Evolutionary conservation across 2,888 invertebrate species (phyloP), one percentile per base, ranked within the genome.

Genomic region (Sylvicola cinctus): DNA sequence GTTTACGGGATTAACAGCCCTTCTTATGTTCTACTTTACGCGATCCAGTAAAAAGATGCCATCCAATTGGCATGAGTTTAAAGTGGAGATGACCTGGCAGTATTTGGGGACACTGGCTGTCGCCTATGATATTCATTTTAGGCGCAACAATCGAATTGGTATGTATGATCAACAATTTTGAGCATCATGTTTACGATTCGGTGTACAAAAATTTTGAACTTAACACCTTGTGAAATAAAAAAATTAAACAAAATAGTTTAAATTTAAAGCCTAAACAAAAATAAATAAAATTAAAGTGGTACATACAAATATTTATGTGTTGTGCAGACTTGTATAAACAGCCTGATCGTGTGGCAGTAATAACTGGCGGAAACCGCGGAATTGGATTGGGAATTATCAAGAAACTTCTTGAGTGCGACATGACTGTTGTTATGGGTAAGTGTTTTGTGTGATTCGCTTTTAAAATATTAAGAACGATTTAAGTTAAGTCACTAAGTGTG

Each of bases 321-420:
- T 20, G 20, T 56, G 34, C 43, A 71, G 78, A 66, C 48, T 60
- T 75, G 45, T 65, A 68, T 44, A 65, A 65, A 35, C 69, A 70
- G 48, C 62, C 62, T 27, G 74, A 68, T 35, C 69, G 72, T 58
- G 61, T 79, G 36, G 85, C 79, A 38, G 69, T 88, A 34, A 70
- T 88, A 39, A 88, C 88, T 8, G 88, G 88, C 31, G 88, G 87
- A 3, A 75, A 81, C 36, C 66, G 83, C 43, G 88, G 88, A 27
- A 84, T 88, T 45, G 88, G 87, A 8, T 57, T 68, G 15, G 71
- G 74, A 58, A 72, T 84, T 14, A 72, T 81, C 16, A 70, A 70
- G 51, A 75, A 75, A 56, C 60, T 87, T 34, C 55, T 85, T 33
- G 65, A 74, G 49, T 75, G 77, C 46, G 75, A 80, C 47, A 73